These are phyloP conservation scores for Cathartes aura DNA, from an alignment of 2,113 vertebrate genomes.

Conservation along the genomic window DNA sequence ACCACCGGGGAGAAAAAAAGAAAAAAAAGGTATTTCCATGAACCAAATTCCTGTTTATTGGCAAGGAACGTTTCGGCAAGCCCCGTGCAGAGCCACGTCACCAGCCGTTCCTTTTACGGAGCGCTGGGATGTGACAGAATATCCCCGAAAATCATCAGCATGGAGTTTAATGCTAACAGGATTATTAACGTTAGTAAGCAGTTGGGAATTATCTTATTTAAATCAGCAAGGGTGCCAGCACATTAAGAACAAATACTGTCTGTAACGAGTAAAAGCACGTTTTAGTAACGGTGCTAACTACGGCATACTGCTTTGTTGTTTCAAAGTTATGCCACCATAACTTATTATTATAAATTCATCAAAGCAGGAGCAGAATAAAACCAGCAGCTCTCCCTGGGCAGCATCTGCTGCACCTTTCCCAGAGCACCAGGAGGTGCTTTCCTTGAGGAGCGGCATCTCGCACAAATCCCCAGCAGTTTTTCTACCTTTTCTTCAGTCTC, in stretches of 20 bases:
- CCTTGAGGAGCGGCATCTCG: background rate
- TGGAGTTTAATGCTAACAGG: background rate
- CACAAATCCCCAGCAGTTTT: background rate
- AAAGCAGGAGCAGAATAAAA: background rate
- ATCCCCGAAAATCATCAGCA: background rate
- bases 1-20: too few relatives aligned
- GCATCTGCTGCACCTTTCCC: background rate
- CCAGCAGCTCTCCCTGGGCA: background rate
- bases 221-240: background rate
- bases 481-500: constrained; percentile 60
- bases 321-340: background rate
- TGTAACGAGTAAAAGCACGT: too few relatives aligned
- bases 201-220: background rate
- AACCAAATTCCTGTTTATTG: too few relatives aligned
- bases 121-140: background rate
- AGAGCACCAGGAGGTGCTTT: background rate
- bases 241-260: background rate
- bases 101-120: background rate
- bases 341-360: background rate
- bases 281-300: background rate
- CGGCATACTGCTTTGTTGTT: background rate
- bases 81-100: background rate
- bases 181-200: background rate
- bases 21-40: too few relatives aligned
- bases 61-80: background rate